These are phyloP conservation scores for Lobophora halterata DNA, from an alignment of 2,888 invertebrate genomes.

Conservation along the genomic window DNA sequence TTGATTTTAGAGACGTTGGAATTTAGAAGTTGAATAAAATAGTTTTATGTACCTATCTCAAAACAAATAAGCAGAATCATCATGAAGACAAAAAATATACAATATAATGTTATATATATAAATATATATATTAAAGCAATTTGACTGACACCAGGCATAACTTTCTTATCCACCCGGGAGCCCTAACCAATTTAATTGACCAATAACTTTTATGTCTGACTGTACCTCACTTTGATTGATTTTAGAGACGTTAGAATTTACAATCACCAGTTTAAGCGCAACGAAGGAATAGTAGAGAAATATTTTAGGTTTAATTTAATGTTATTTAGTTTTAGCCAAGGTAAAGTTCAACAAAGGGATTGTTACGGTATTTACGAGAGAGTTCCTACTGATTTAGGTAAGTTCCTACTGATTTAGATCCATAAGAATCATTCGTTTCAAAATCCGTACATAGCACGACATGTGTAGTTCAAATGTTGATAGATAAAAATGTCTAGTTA, in stretches of 20 bases:
- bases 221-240: constrained; percentile 45
- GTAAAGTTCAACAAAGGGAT: constrained; percentile 14
- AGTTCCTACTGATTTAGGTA: constrained; percentile 6
- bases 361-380: constrained; percentile 4
- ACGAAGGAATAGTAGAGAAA: constrained; percentile 1
- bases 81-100: too few relatives aligned
- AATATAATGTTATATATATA: too few relatives aligned
- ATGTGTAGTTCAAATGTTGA: too few relatives aligned
- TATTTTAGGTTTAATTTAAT: too few relatives aligned
- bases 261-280: neutral
- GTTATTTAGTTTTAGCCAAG: too few relatives aligned
- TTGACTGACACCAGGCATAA: constrained; percentile 5
- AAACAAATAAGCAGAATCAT: constrained; percentile 1
- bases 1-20: constrained; percentile 49
- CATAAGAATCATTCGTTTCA: too few relatives aligned
- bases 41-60: too few relatives aligned
- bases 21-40: too few relatives aligned
- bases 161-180: constrained; percentile 4
- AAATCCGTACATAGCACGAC: too few relatives aligned
- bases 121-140: neutral
- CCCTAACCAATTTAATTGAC: constrained; percentile 32
- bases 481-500: too few relatives aligned
- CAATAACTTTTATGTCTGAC: constrained; percentile 24
- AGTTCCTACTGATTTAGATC: too few relatives aligned
- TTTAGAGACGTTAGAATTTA: constrained; percentile 36